Percentiles rank a stretch among this genome's conserved stretches.
Evolutionary conservation across 1,140 invertebrate species (phyloP).

Genomic region (Philotrypesis tridentata): DNA sequence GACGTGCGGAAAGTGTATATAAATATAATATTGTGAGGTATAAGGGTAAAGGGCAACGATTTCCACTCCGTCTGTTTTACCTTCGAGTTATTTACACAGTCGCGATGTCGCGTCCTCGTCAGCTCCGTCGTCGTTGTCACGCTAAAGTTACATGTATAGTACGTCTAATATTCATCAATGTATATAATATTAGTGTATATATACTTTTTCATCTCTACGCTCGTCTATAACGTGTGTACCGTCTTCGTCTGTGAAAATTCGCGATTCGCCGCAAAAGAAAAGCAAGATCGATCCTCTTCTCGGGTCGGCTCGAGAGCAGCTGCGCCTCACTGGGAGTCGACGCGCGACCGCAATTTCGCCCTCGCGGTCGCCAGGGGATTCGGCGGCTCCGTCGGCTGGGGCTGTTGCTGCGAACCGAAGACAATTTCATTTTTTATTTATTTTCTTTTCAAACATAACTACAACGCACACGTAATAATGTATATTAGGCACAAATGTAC

Average conservation of each 20-base stretch:
- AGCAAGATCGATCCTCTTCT: slow-evolving; percentile 14
- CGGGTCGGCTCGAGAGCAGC: neutral
- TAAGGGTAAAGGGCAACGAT: slow-evolving; percentile 36
- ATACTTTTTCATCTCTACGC: neutral
- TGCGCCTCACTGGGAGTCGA: slow-evolving; percentile 67
- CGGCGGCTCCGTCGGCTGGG: slow-evolving; percentile 62
- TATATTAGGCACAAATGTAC: too few relatives aligned
- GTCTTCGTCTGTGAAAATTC: neutral
- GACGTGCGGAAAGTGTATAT: slow-evolving; percentile 25
- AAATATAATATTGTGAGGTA: slow-evolving; percentile 45
- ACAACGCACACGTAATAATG: neutral
- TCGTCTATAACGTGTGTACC: neutral
- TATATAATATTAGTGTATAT: slow-evolving; percentile 26
- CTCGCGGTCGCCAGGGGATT: slow-evolving; percentile 71
- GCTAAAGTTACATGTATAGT: neutral
- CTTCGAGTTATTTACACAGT: slow-evolving; percentile 42
- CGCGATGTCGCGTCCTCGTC: neutral
- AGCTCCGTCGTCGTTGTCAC: neutral
- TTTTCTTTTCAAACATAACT: too few relatives aligned
- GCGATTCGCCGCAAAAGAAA: slow-evolving; percentile 16
- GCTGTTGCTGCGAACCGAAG: slow-evolving; percentile 59
- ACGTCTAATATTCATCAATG: slow-evolving; percentile 13
- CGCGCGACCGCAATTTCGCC: slow-evolving; percentile 69
- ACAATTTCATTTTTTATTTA: neutral
- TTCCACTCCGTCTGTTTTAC: slow-evolving; percentile 23